Evolutionary conservation across 2,888 invertebrate genomes (phyloP), one percentile per base, ranked within the genome.

Genomic region (Hypomecis atomaria): DNA sequence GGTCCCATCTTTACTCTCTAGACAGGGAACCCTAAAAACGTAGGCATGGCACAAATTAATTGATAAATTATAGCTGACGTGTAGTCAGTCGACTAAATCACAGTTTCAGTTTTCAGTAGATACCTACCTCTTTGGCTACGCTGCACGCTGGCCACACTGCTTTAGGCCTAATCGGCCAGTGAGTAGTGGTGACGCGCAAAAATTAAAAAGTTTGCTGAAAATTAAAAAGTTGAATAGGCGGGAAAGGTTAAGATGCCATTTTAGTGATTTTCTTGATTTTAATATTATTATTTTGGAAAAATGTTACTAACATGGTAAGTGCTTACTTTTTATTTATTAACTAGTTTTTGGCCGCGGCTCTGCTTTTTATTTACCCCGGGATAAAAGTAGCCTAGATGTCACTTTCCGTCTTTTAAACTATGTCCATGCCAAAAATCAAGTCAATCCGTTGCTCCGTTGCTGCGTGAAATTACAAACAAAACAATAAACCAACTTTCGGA

Each of bases 21-120:
- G 23, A 3, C 3, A 23, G 1, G 23, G 67, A 59, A 67, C 70
- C 67, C 73, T 73, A 79, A 81, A 81, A 81, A 82, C 75, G 71
- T 74, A 82, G 85, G 82, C 85, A 82, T 65, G 69, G 71, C 61
- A 74, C 76, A 73, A 86, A 84, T 88, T 89, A 88, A 90, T 90
- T 90, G 88, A 89, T 85, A 82, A 83, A 84, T 81, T 76, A 73
- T 73, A 69, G 72, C 71, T 71, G 59, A 71, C 71, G 73, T 61
- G 56, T 71, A 72, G 77, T 38, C 56, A 47, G 47, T 38, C 56
- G 56, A 56, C 56, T 37, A 55, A 87, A 88, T 87, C 84, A 84
- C 82, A 62, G 82, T 76, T 78, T 78, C 81, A 79, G 79, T 78
- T 76, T 78, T 78, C 81, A 79, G 80, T 78, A 80, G 77, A 34